A percentile compares a stretch with the other conserved stretches of the same genome.
These are phyloP conservation scores for Argopecten irradians DNA, from an alignment of 1,140 invertebrate genomes.

Conservation along the genomic window DNA sequence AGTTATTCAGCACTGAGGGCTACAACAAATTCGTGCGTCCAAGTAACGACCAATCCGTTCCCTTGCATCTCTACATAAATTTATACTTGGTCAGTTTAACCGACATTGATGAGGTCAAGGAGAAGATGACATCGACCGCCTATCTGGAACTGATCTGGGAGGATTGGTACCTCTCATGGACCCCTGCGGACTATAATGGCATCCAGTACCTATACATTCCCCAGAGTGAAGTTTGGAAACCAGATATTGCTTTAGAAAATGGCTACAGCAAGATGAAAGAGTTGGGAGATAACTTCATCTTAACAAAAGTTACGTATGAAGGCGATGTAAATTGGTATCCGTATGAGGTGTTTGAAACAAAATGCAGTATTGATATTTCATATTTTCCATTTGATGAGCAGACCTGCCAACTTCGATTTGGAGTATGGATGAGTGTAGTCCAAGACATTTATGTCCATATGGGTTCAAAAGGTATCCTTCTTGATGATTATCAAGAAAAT, in stretches of 20 bases:
- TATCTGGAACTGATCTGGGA: slow-evolving; percentile 28
- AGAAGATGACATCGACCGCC: slow-evolving; percentile 35
- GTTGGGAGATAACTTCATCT: slow-evolving; percentile 38
- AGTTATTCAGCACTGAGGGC: too few relatives aligned
- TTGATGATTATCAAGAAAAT: not conserved
- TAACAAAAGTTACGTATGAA: not conserved
- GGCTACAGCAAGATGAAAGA: slow-evolving; percentile 42
- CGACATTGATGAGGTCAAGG: slow-evolving; percentile 36
- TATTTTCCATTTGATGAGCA: slow-evolving; percentile 49
- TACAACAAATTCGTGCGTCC: too few relatives aligned
- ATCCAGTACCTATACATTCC: slow-evolving; percentile 27
- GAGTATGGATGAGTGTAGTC: slow-evolving; percentile 30
- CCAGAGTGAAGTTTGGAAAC: slow-evolving; percentile 43
- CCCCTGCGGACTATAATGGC: slow-evolving; percentile 21
- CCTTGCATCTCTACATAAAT: too few relatives aligned
- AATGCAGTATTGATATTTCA: slow-evolving; percentile 37
- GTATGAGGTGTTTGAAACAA: slow-evolving; percentile 46
- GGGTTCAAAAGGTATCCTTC: not conserved
- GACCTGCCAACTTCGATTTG: slow-evolving; percentile 33
- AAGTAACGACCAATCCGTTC: too few relatives aligned
- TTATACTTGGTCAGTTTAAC: too few relatives aligned
- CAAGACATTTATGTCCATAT: not conserved
- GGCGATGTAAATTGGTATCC: slow-evolving; percentile 31
- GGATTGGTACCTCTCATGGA: slow-evolving; percentile 41
- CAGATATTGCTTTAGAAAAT: slow-evolving; percentile 39